phyloP scores from a whole-genome alignment of 1,140 invertebrate genomes.

The Tetraneura akinire region DNA sequence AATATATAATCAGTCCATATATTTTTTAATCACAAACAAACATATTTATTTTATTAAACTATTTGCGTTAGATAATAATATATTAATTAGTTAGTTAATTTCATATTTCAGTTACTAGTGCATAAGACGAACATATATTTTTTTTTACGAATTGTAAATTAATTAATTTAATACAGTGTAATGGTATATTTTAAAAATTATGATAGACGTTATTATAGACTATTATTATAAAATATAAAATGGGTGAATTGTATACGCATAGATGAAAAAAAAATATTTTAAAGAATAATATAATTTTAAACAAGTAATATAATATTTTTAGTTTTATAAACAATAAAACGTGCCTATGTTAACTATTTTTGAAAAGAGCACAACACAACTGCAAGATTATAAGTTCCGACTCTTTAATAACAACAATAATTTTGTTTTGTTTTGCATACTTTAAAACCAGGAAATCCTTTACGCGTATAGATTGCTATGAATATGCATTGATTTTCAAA shows the following conservation, averaged over 20 bases:
- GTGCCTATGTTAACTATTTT: neutral
- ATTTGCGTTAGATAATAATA: no score
- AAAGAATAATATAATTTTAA: neutral
- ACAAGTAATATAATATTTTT: neutral
- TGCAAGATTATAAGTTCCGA: slow-evolving; percentile 10
- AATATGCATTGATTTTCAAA: slow-evolving; percentile 27
- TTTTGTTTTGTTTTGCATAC: slow-evolving; percentile 16
- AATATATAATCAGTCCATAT: no score
- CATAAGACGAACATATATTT: no score
- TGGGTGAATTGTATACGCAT: no score
- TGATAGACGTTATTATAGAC: neutral
- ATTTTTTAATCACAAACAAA: no score
- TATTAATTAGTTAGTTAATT: no score
- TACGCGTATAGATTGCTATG: neutral
- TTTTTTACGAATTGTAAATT: neutral
- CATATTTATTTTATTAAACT: no score
- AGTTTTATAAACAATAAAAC: neutral
- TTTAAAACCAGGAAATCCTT: slow-evolving; percentile 23
- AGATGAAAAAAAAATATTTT: neutral
- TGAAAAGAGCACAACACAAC: neutral
- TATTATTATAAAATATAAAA: neutral
- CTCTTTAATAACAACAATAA: neutral
- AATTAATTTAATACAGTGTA: neutral
- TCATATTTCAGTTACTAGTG: no score
- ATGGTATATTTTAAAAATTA: neutral